These are phyloP conservation scores for Glyptemys insculpta DNA, from an alignment of 2,797 vertebrate genomes.

Conservation along the genomic window DNA sequence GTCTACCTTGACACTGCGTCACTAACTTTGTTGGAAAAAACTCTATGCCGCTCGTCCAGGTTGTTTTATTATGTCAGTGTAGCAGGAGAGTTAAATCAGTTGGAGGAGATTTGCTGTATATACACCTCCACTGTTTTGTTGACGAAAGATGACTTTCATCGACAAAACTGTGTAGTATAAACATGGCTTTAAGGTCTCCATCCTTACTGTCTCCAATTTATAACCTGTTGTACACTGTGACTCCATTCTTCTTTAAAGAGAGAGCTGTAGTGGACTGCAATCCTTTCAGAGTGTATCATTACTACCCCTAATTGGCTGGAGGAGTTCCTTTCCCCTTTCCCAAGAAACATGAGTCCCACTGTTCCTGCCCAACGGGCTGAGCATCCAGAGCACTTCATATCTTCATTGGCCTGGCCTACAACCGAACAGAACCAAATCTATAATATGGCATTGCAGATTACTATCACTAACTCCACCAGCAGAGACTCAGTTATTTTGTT, in stretches of 20 bases:
- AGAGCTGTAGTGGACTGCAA: background rate
- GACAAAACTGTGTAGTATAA: no score
- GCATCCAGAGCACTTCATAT: background rate
- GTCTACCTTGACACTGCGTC: no score
- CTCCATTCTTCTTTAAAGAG: background rate
- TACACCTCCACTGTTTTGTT: no score
- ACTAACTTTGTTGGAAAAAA: no score
- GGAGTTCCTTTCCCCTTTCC: background rate
- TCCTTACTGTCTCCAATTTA: background rate
- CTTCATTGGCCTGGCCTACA: background rate
- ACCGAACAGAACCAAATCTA: background rate
- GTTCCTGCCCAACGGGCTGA: background rate
- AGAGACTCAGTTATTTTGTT: background rate
- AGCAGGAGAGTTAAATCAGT: no score
- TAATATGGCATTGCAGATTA: background rate
- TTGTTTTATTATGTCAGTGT: no score
- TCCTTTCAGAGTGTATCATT: background rate
- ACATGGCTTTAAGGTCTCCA: no score
- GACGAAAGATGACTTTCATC: no score
- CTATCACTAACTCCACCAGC: background rate
- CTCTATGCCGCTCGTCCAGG: no score
- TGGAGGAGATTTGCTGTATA: no score
- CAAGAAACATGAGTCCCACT: background rate
- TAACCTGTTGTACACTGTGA: background rate
- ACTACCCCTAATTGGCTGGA: background rate